Percentiles rank a stretch among this genome's conserved stretches.
These are phyloP conservation scores for Aphrocallistes beatrix DNA, from an alignment of 37 sponge, comb jelly and placozoan genomes.

Conservation along the genomic window DNA sequence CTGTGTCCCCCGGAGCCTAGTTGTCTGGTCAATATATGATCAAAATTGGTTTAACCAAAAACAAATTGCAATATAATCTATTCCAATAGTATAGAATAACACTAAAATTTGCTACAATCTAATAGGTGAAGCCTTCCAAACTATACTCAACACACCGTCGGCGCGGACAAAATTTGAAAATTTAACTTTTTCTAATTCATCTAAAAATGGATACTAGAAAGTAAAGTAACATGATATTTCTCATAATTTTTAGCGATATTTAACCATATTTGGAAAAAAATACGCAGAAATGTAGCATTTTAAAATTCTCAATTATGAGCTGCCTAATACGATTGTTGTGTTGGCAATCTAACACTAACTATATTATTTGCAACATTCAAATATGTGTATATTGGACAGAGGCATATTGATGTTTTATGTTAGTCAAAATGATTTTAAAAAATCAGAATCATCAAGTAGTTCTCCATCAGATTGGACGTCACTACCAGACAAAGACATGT, in stretches of 20 bases:
- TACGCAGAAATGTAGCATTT: background rate
- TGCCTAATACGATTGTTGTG: background rate
- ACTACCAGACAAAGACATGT: background rate
- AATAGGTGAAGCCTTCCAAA: no score
- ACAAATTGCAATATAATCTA: no score
- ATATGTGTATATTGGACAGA: background rate
- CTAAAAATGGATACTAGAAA: background rate
- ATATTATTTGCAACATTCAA: background rate
- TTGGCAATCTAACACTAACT: background rate
- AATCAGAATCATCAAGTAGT: background rate
- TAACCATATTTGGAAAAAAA: background rate
- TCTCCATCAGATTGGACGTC: background rate
- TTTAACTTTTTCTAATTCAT: no score
- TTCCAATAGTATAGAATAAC: no score
- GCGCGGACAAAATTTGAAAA: no score
- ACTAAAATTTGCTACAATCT: no score
- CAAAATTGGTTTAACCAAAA: no score
- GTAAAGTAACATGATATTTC: background rate
- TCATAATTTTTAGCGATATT: background rate
- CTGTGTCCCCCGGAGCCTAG: no score
- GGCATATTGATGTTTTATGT: background rate
- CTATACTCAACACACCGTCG: no score
- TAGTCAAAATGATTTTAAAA: background rate
- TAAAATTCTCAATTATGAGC: background rate
- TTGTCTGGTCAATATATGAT: no score